These are phyloP conservation scores for Neotoma lepida DNA, from an alignment of 2,113 vertebrate species.

Conservation along the genomic window DNA sequence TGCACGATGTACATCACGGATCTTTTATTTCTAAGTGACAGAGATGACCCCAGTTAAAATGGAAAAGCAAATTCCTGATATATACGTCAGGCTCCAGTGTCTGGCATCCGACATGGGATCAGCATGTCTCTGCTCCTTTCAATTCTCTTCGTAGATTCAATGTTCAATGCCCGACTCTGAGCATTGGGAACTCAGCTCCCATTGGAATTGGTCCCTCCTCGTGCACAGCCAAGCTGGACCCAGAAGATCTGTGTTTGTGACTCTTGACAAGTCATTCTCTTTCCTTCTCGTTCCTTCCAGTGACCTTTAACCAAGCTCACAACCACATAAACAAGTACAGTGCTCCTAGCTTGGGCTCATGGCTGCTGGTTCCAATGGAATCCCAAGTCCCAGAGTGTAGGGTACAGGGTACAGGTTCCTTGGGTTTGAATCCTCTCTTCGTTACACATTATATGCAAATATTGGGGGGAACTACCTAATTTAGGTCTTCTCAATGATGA, in stretches of 20 bases:
- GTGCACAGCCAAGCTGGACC: neutral
- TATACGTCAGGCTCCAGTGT: neutral
- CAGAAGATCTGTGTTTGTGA: neutral
- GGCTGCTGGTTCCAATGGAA: neutral
- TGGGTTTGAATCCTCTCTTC: neutral
- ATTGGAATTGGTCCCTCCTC: neutral
- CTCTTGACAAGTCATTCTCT: neutral
- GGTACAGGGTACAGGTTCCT: neutral
- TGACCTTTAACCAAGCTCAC: neutral
- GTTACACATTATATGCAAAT: neutral
- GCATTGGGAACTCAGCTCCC: neutral
- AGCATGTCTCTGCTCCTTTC: neutral
- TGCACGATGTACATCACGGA: neutral
- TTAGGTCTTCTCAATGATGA: neutral
- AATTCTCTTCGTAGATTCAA: neutral
- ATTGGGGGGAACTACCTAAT: neutral
- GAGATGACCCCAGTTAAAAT: neutral
- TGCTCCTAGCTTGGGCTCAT: neutral
- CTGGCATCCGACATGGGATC: neutral
- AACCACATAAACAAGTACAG: neutral
- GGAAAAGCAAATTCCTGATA: neutral
- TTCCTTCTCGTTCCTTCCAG: neutral
- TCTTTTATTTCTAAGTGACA: neutral
- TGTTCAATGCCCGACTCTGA: neutral
- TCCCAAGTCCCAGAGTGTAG: neutral